A percentile compares a stretch with the other conserved stretches of the same genome.
phyloP scores from a whole-genome alignment of 37 sponge, comb jelly and placozoan species.

The Chondrosia reniformis region DNA sequence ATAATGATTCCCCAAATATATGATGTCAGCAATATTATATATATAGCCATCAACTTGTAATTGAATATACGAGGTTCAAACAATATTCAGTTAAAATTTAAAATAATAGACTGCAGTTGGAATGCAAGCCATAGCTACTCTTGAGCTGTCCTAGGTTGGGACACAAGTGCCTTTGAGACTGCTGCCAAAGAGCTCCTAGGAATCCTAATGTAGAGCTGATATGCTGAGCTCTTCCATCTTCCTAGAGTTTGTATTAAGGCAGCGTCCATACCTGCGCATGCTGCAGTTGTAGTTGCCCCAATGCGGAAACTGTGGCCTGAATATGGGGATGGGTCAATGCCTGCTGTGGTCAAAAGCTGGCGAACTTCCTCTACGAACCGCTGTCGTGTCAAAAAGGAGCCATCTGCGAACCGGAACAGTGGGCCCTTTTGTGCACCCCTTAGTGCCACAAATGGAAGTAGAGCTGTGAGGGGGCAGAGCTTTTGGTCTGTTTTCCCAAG shows the following conservation, averaged over 20 bases:
- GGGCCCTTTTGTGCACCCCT: neutral
- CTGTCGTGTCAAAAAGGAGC: slow-evolving; percentile 14
- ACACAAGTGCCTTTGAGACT: no score
- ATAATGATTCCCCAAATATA: no score
- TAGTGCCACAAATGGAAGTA: neutral
- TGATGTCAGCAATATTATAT: no score
- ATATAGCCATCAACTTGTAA: no score
- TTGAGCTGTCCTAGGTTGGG: no score
- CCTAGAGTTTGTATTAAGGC: neutral
- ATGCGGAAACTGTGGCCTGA: slow-evolving; percentile 15
- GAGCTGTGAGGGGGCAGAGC: slow-evolving; percentile 8
- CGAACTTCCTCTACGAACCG: slow-evolving; percentile 19
- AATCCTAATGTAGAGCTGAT: neutral
- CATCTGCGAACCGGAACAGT: neutral
- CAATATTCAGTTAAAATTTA: no score
- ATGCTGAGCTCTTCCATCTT: neutral
- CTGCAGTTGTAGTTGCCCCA: slow-evolving; percentile 12
- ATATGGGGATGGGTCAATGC: neutral
- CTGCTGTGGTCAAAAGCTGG: neutral
- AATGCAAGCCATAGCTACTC: no score
- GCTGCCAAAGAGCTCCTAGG: neutral
- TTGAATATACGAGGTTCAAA: no score
- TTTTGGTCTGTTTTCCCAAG: neutral
- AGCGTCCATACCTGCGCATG: neutral
- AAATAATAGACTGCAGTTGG: no score